These are phyloP conservation scores for Dicranocentrus wangi DNA, from an alignment of 2,888 invertebrate genomes.

Conservation along the genomic window DNA sequence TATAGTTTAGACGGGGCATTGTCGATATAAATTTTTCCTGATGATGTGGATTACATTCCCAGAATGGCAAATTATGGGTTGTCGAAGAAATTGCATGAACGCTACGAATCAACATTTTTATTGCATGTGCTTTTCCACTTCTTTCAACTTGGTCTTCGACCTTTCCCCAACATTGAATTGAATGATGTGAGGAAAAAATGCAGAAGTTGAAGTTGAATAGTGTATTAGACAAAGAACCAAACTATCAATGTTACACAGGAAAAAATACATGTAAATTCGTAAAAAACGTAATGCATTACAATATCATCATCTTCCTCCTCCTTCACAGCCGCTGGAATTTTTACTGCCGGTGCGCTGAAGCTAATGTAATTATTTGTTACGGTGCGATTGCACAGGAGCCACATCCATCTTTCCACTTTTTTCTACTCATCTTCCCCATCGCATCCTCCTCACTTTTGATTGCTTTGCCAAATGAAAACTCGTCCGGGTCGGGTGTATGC, in stretches of 20 bases:
- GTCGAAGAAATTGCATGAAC: constrained; percentile 43
- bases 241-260: too few species aligned
- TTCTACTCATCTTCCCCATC: not conserved
- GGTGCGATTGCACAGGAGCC: constrained; percentile 2
- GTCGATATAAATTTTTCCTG: too few species aligned
- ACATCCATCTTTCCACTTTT: constrained; percentile 21
- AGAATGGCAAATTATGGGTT: constrained; percentile 47
- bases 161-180: not conserved
- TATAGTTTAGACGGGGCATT: too few species aligned
- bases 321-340: constrained; percentile 11
- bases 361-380: constrained; percentile 24
- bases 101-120: constrained; percentile 18
- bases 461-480: constrained; percentile 5
- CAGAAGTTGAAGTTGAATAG: not conserved
- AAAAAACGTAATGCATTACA: too few species aligned
- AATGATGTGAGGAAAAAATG: not conserved
- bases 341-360: constrained; percentile 1
- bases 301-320: too few species aligned
- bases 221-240: too few species aligned
- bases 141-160: constrained; percentile 29
- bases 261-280: too few species aligned
- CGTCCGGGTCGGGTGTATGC: not conserved
- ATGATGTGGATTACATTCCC: constrained; percentile 35
- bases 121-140: constrained; percentile 21
- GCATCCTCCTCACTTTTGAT: not conserved